Base-by-base conservation (phyloP, 2,888 invertebrate species). In the Peribatodes rhomboidaria region DNA sequence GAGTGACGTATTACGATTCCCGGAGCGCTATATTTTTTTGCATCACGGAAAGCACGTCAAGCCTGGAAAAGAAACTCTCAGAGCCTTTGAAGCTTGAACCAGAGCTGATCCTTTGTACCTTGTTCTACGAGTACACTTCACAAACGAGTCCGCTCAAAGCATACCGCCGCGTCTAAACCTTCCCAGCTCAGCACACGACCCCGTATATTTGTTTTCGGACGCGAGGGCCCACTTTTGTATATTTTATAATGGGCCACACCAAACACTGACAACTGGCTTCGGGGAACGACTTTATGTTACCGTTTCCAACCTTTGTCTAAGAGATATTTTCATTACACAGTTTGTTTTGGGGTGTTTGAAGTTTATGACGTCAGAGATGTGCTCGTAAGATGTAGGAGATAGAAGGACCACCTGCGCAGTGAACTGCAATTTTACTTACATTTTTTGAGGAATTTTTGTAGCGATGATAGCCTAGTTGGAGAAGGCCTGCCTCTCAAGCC, bases 201-300 rank as follows among this genome's bases (percentile, higher is more conserved):
- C 76, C 69, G 74, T 83, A 84, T 88, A 84, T 88, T 86, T 90
- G 86, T 88, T 88, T 84, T 81, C 75, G 80, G 78, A 82, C 79
- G 80, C 71, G 73, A 85, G 86, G 78, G 81, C 79, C 76, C 79
- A 78, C 79, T 81, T 56, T 56, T 83, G 87, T 89, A 84, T 89
- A 87, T 87, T 87, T 87, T 86, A 87, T 86, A 86, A 79, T 81
- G 82, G 82, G 82, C 82, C 84, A 85, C 82, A 80, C 78, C 80
- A 88, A 89, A 88, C 86, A 88, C 67, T 72, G 75, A 79, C 87
- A 87, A 88, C 87, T 86, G 87, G 84, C 73, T 89, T 90, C 90
- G 78, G 66, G 76, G 90, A 90, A 90, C 70, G 69, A 83, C 82
- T 87, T 82, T 80, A 84, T 82, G 83, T 82, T 81, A 76, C 83